Percentiles rank a stretch among this genome's conserved stretches.
Evolutionary conservation across 2,797 vertebrate species (phyloP).

Genomic region (Linurgus olivaceus): DNA sequence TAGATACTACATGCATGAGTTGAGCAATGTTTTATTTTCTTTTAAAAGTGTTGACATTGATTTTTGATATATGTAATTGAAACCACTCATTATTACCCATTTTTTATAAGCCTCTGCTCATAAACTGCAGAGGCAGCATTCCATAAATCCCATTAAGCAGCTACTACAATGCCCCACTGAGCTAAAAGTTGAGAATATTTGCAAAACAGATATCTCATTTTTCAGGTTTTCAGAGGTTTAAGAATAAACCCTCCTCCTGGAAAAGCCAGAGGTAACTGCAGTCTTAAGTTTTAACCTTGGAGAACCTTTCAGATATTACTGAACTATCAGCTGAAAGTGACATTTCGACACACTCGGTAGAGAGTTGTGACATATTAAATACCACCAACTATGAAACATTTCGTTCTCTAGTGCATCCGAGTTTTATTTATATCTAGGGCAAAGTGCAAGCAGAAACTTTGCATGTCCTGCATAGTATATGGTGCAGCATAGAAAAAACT

Average conservation of each 20-base stretch:
- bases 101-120: constrained; percentile 37
- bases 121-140: constrained; percentile 50
- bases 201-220: constrained; percentile 10
- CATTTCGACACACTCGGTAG: background rate
- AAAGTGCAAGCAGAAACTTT: background rate
- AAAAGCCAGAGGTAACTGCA: background rate
- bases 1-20: background rate
- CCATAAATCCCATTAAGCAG: constrained; percentile 16
- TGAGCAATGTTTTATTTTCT: constrained; percentile 44
- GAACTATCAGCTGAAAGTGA: constrained; percentile 3
- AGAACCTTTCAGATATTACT: background rate
- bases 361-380: constrained; percentile 1
- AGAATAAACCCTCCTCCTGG: background rate
- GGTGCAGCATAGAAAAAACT: background rate
- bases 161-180: background rate
- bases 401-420: rapidly evolving
- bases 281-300: background rate
- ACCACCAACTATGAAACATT: background rate
- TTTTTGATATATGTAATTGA: constrained; percentile 45
- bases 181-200: constrained; percentile 8
- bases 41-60: constrained; percentile 37
- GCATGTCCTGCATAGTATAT: background rate
- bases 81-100: constrained; percentile 38
- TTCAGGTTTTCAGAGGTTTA: constrained; percentile 10
- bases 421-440: background rate